These are phyloP conservation scores for Pristionchus japonicus DNA, from an alignment of 2,888 invertebrate species.

Conservation along the genomic window DNA sequence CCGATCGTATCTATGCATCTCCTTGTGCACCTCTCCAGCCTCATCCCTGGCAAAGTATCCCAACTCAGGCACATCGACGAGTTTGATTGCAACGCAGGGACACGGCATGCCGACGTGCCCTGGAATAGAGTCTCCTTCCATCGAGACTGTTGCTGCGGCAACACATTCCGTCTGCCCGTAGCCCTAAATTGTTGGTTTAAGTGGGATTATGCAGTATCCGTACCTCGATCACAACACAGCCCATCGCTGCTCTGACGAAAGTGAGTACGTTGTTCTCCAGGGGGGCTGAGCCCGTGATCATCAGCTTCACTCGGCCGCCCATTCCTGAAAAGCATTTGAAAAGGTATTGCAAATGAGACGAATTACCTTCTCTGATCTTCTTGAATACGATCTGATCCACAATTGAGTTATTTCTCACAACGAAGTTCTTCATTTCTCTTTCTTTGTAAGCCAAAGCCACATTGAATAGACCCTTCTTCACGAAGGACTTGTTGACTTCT, in stretches of 20 bases:
- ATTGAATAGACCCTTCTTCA: slow-evolving; percentile 49
- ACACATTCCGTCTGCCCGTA: slow-evolving; percentile 76
- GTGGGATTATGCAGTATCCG: neutral
- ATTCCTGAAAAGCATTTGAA: slow-evolving; percentile 46
- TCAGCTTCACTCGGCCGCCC: slow-evolving; percentile 51
- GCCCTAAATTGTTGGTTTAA: slow-evolving; percentile 49
- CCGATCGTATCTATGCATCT: neutral
- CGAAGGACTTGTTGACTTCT: slow-evolving; percentile 48
- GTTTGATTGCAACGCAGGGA: slow-evolving; percentile 92
- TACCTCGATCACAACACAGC: slow-evolving; percentile 77
- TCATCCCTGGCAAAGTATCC: slow-evolving; percentile 79
- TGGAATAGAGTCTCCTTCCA: slow-evolving; percentile 75
- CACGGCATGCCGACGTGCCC: slow-evolving; percentile 95
- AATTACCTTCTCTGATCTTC: slow-evolving; percentile 69
- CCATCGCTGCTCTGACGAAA: slow-evolving; percentile 92
- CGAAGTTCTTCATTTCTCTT: slow-evolving; percentile 49
- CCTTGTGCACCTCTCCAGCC: slow-evolving; percentile 65
- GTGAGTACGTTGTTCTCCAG: slow-evolving; percentile 94
- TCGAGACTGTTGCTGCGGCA: slow-evolving; percentile 83
- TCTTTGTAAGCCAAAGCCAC: slow-evolving; percentile 49
- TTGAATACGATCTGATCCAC: slow-evolving; percentile 77
- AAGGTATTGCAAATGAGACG: neutral
- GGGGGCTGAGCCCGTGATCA: slow-evolving; percentile 88
- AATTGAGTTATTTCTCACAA: slow-evolving; percentile 76
- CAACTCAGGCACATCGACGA: slow-evolving; percentile 98